Conservation (phyloP, 2,113 vertebrate genomes). For the Aspidoscelis tigris region DNA sequence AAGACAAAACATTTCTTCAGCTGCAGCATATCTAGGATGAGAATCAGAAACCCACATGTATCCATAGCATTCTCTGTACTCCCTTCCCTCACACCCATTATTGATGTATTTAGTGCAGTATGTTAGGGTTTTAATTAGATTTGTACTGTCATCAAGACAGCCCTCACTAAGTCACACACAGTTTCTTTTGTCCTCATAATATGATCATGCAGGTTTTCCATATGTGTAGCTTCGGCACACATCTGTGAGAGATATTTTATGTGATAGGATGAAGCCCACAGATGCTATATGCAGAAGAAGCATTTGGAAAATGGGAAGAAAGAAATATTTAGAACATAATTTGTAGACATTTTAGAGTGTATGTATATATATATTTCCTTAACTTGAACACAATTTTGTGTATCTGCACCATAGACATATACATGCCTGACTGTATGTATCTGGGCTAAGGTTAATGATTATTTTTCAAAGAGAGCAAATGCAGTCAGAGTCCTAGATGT, state of each 20-base stretch:
- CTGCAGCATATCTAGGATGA: background rate
- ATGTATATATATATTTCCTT: background rate
- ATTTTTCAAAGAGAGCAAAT: no score
- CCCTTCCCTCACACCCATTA: background rate
- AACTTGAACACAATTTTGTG: background rate
- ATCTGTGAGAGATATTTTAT: constrained; percentile 31
- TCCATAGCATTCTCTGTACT: background rate
- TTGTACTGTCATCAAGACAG: constrained; percentile 15
- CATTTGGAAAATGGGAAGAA: background rate
- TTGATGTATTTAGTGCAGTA: constrained; percentile 6
- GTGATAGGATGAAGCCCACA: background rate
- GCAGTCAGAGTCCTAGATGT: no score
- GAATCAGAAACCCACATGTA: background rate
- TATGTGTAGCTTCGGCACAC: constrained; percentile 23
- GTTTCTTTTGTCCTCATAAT: constrained; percentile 8
- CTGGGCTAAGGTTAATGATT: no score
- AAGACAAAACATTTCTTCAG: background rate
- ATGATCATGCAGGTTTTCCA: constrained; percentile 30
- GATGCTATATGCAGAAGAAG: constrained; percentile 2
- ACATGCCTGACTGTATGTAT: no score
- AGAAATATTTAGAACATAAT: background rate
- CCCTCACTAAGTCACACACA: constrained; percentile 11
- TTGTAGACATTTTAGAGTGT: background rate
- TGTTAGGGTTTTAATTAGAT: constrained; percentile 26
- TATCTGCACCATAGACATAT: background rate